Percentiles rank a stretch among this genome's conserved stretches.
Evolutionary conservation across 2,113 vertebrate genomes (phyloP).

Genomic region (Phalacrocorax aristotelis): DNA sequence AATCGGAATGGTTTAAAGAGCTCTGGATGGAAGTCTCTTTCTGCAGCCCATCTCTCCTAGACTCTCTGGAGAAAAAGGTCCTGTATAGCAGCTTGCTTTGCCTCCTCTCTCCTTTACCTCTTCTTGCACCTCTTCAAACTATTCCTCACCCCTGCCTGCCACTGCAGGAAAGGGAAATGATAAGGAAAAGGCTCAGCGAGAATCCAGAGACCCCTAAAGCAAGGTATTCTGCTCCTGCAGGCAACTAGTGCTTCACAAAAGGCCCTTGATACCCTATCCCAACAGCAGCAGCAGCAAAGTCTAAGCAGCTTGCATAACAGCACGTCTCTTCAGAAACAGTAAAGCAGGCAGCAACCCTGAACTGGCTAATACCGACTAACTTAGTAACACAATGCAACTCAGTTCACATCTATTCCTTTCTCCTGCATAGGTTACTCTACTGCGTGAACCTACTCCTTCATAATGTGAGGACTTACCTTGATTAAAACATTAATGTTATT

Average conservation of each 20-base stretch:
- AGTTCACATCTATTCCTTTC: neutral
- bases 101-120: neutral
- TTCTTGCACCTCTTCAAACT: neutral
- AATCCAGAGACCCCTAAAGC: neutral
- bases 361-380: neutral
- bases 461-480: slow-evolving; percentile 80
- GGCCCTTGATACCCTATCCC: neutral
- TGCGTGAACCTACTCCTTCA: neutral
- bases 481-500: slow-evolving; percentile 99
- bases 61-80: neutral
- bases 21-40: neutral
- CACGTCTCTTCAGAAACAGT: neutral
- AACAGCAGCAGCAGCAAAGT: neutral
- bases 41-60: neutral
- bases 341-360: neutral
- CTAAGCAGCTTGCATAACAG: neutral
- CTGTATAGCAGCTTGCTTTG: neutral
- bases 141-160: neutral
- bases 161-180: neutral
- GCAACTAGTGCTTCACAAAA: neutral
- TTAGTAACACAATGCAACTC: neutral
- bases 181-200: neutral
- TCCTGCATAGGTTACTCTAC: neutral
- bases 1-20: neutral
- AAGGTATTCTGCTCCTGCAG: neutral